Base-by-base conservation (phyloP, 2,113 vertebrate genomes). In the Chrysemys picta region DNA sequence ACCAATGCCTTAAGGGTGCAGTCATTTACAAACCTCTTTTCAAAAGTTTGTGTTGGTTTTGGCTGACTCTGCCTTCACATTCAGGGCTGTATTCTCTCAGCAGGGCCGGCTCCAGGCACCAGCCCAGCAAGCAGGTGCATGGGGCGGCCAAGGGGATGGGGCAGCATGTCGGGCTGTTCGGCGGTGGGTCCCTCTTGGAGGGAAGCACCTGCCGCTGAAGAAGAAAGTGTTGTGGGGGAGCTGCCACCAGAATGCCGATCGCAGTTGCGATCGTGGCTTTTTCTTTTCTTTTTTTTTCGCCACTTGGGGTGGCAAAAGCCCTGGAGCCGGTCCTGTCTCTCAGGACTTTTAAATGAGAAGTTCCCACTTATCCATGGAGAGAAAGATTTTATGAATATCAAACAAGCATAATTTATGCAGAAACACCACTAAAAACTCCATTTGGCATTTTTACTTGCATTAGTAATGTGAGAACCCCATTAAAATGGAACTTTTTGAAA, bases 381-480 rank as follows among this genome's bases (percentile, higher is more conserved):
- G 19, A 84, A 94, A 85, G 35, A 88, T 85, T 96, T 96, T 89
- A 82, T 95, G 93, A 94, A 95, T 95, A 95, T 94, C 57, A 94
- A 95, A 54, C 35, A 93, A 95, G 79, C n/a, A 87, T 92, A 95
- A 96, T 95, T 94, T 95, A 95, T 97, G 57, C 75, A 95, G 57
- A 91, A 95, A 69, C n/a, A 96, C 91, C 95, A 88, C 91, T 96
- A 95, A 95, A 97, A 93, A 45, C 72, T 86, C 62, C 82, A 56
- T 90, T 96, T 97, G 90, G 90, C 91, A 96, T 49, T 96, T 96
- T 83, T 85, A 79, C 79, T 96, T 95, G 45, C 57, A 89, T 96
- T 94, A 88, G 89, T 91, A 95, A 92, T 92, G 90, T 19, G 19
- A 95, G 93, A 96, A 88, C 80, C 62, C 62, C 29, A 92, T 95